A percentile compares a stretch with the other conserved stretches of the same genome.
Evolutionary conservation across 2,113 vertebrate genomes (phyloP).

Genomic region (Rhinoderma darwinii): DNA sequence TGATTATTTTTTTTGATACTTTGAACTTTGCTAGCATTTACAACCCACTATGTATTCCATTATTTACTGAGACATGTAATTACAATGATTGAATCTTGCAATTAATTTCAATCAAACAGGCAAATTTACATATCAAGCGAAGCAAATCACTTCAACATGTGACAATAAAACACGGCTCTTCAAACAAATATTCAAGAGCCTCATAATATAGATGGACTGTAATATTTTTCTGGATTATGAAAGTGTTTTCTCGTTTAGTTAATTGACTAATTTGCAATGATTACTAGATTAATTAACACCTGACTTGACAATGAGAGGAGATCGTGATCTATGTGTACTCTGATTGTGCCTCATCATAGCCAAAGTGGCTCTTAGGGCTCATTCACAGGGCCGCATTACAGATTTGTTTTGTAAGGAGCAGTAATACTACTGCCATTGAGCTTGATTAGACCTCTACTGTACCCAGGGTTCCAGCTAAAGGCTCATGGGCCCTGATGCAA

Average conservation of each 20-base stretch:
- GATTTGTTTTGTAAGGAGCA: no score
- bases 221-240: background rate
- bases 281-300: slow-evolving; percentile 4
- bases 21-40: slow-evolving; percentile 13
- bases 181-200: slow-evolving; percentile 3
- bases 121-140: slow-evolving; percentile 36
- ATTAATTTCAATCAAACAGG: slow-evolving; percentile 20
- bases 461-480: no score
- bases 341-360: background rate
- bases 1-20: background rate
- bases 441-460: no score
- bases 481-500: no score
- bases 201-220: background rate
- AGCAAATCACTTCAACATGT: slow-evolving; percentile 10
- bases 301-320: background rate
- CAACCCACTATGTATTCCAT: slow-evolving; percentile 20
- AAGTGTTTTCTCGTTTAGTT: background rate
- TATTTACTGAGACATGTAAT: slow-evolving; percentile 31
- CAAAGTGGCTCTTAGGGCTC: background rate
- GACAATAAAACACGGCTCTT: background rate
- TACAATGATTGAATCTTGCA: slow-evolving; percentile 31
- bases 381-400: no score
- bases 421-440: no score
- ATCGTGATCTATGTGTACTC: background rate
- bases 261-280: slow-evolving; percentile 25